Base-by-base conservation (phyloP, 2,113 vertebrate genomes). In the Chlorodrepanis virens region DNA sequence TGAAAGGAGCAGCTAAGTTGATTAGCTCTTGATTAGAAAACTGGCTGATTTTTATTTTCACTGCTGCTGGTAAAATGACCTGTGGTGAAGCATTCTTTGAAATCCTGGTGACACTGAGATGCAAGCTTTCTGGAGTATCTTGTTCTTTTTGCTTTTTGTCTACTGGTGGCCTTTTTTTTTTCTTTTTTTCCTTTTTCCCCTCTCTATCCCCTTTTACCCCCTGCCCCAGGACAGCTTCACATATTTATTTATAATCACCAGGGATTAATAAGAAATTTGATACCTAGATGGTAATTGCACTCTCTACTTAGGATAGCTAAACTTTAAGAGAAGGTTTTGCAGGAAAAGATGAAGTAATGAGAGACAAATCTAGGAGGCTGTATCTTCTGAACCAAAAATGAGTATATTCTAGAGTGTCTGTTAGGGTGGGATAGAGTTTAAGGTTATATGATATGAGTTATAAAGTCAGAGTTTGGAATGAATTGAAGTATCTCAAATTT, bases 401-500 rank as follows among this genome's bases (percentile, higher is more conserved):
- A 47, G 5, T 54, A 39, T 80, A 25, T 64, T 87, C 29, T 59
- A 45, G 40, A 39, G 16, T 65, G 4, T 31, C 24, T 53, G 44
- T 72, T 72, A 39, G 67, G 8, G n/a, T 67, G 45, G 10, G 8
- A 39, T 61, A 69, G 29, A 61, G 13, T 76, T 90, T 59, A 63
- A 54, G 20, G 23, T 61, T 93, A 61, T 49, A n/a, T 52, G 10
- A 29, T 56, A 88, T 10, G 25, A 79, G 42, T 70, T 92, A 37
- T 60, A 71, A 17, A 25, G 69, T 60, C 24, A 44, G 16, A 65
- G 15, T 15, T 15, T 90, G 50, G 40, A 84, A 85, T 40, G 12
- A 65, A 49, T 61, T 93, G 27, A 60, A 88, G 49, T 60, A 12
- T 76, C 65, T 96, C 65, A 60, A 71, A 80, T 93, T 83, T 90